Percentiles rank a stretch among this genome's conserved stretches.
Conservation (phyloP, 2,113 vertebrate genomes). For the Anoplopoma fimbria region DNA sequence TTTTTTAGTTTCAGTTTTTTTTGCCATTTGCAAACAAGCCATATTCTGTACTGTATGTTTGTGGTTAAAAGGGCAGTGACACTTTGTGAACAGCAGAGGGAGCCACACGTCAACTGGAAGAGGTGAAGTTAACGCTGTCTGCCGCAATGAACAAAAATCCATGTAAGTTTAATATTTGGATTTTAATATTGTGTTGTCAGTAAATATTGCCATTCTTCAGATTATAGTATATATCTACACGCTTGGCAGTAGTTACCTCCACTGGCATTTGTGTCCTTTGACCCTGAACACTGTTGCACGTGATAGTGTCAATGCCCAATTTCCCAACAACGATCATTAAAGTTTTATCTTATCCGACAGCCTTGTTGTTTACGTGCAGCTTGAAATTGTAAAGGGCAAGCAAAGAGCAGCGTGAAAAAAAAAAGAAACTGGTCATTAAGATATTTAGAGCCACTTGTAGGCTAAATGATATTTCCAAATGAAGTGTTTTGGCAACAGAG, state of each 20-base stretch:
- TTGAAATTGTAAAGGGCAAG: slow-evolving; percentile 49
- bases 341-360: slow-evolving; percentile 54
- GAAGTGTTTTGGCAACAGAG: slow-evolving; percentile 60
- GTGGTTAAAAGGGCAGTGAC: slow-evolving; percentile 41
- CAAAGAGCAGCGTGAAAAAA: slow-evolving; percentile 44
- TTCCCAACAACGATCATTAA: slow-evolving; percentile 42
- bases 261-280: slow-evolving; percentile 44
- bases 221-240: slow-evolving; percentile 8
- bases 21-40: slow-evolving; percentile 62
- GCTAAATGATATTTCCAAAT: slow-evolving; percentile 50
- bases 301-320: slow-evolving; percentile 41
- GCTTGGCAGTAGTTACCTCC: slow-evolving; percentile 14
- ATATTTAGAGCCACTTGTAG: slow-evolving; percentile 42
- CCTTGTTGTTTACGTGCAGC: slow-evolving; percentile 49
- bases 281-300: slow-evolving; percentile 39
- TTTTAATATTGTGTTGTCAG: slow-evolving; percentile 15
- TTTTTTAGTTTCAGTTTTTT: slow-evolving; percentile 21
- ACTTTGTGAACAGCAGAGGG: slow-evolving; percentile 64
- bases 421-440: slow-evolving; percentile 48
- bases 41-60: slow-evolving; percentile 58
- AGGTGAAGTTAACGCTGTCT: slow-evolving; percentile 25
- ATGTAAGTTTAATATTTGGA: slow-evolving; percentile 1
- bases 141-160: slow-evolving; percentile 15
- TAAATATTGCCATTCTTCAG: slow-evolving; percentile 23
- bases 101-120: slow-evolving; percentile 42